Evolutionary conservation across 2,888 invertebrate genomes (phyloP).

Genomic region (Dione vanillae): DNA sequence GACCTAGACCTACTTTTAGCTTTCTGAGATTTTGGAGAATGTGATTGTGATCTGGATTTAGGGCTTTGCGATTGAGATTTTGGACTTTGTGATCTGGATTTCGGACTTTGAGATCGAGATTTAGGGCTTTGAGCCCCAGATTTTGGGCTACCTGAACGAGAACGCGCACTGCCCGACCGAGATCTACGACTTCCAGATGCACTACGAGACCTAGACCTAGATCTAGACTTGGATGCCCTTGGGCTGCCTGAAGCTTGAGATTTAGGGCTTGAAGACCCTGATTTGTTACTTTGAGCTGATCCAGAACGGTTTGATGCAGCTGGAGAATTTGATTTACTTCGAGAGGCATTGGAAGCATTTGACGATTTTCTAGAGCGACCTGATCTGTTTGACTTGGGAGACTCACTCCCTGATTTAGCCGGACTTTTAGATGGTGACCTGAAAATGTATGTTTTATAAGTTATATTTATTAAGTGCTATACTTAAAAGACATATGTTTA

Average conservation of each 20-base stretch:
- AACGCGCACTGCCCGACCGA: constrained; percentile 57
- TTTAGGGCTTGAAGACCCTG: constrained; percentile 74
- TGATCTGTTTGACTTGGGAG: constrained; percentile 72
- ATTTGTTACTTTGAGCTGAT: constrained; percentile 76
- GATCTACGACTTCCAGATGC: constrained; percentile 61
- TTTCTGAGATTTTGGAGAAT: constrained; percentile 53
- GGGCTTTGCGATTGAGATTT: constrained; percentile 65
- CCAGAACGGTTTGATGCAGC: constrained; percentile 71
- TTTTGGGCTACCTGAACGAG: constrained; percentile 63
- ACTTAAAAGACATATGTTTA: not conserved
- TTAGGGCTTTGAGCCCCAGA: constrained; percentile 63
- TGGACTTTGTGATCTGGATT: constrained; percentile 59
- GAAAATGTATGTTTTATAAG: constrained; percentile 43
- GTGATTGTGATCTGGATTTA: constrained; percentile 61
- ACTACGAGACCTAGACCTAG: constrained; percentile 60
- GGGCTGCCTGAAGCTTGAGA: constrained; percentile 75
- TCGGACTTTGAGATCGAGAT: constrained; percentile 60
- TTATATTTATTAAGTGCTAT: not conserved
- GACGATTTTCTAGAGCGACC: constrained; percentile 69
- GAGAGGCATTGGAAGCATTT: constrained; percentile 66
- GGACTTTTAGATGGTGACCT: constrained; percentile 75
- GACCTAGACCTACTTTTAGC: constrained; percentile 68
- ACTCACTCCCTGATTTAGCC: constrained; percentile 73
- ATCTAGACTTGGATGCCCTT: constrained; percentile 65
- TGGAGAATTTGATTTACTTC: constrained; percentile 78